Evolutionary conservation across 2,797 vertebrate genomes (phyloP), one percentile per base, ranked within the genome.

Genomic region (Naso thynnoides): DNA sequence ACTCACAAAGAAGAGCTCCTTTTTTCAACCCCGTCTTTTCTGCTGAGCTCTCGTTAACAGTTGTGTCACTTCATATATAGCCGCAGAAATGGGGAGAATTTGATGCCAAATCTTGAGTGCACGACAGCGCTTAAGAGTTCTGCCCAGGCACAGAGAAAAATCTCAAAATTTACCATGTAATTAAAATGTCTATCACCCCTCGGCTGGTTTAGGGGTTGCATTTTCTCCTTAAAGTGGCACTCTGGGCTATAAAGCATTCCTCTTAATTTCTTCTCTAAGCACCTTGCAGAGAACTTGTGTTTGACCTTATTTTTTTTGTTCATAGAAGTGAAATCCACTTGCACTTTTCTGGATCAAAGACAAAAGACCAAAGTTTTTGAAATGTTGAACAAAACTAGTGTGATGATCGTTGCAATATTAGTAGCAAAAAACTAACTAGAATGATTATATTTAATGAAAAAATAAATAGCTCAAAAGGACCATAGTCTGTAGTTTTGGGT

Each of bases 1-100:
- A 93, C 94, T 96, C 96, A 98, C 96, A 99, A 99, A 97, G 96
- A 96, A 93, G 92, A 94, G 95, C 95, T 96, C 94, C 96, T 94
- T 95, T 96, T 96, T 95, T 94, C 92, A 86, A 84, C 88, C 91
- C 89, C 90, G 89, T 89, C 90, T 93, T 93, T 92, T 92, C 89
- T 80, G 85, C 91, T 77, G 91, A 91, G 95, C 94, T 93, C 94
- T 96, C 63, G 88, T 91, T 93, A 94, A 91, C 93, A 84, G 90
- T 93, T 88, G 91, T 95, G 94, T 94, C 93, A 93, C 90, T 95
- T 92, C 81, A 60, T 47, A 79, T 83, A 87, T 86, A 90, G 88
- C 78, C 4, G 50, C 78, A 75, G 83, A 91, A 91, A 89, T 54
- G 61, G 64, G 70, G 69, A 65, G 82, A 89, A 83, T 82, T 81